Percentiles rank a stretch among this genome's conserved stretches.
Conservation (phyloP, 64 coral and sea anemone genomes). For the Pachyseris speciosa region DNA sequence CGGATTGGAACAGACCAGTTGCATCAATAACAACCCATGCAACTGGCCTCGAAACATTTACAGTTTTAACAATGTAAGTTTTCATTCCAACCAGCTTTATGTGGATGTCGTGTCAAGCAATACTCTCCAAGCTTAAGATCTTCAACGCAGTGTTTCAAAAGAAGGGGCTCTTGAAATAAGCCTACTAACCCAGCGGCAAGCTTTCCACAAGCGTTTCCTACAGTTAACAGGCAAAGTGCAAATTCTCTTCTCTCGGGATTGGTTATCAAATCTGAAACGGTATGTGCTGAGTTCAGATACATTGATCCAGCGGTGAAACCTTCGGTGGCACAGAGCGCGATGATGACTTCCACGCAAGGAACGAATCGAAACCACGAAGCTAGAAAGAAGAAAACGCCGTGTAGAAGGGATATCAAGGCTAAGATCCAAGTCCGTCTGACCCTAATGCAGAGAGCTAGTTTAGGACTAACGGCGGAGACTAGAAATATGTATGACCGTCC, state of each 20-base stretch:
- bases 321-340: slow-evolving; percentile 78
- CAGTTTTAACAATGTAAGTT: slow-evolving; percentile 54
- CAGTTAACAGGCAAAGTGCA: slow-evolving; percentile 76
- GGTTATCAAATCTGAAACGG: slow-evolving; percentile 73
- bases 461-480: slow-evolving; percentile 55
- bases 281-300: slow-evolving; percentile 87
- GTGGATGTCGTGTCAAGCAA: slow-evolving; percentile 77
- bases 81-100: slow-evolving; percentile 62
- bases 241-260: slow-evolving; percentile 65
- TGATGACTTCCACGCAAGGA: slow-evolving; percentile 57
- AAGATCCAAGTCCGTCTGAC: slow-evolving; percentile 85
- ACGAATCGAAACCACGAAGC: slow-evolving; percentile 83
- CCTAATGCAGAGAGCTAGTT: slow-evolving; percentile 47
- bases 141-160: slow-evolving; percentile 68
- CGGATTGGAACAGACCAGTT: too few species aligned
- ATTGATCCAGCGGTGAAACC: slow-evolving; percentile 86
- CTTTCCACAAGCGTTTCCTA: slow-evolving; percentile 88
- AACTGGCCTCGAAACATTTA: too few species aligned
- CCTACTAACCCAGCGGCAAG: slow-evolving; percentile 63
- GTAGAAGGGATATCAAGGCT: slow-evolving; percentile 59
- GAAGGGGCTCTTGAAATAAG: slow-evolving; percentile 61
- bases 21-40: too few species aligned
- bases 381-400: slow-evolving; percentile 70
- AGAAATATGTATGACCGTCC: slow-evolving; percentile 84
- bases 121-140: slow-evolving; percentile 61